A percentile compares a stretch with the other conserved stretches of the same genome.
phyloP scores from a whole-genome alignment of 2,113 vertebrate species.

The Anoura caudifer region DNA sequence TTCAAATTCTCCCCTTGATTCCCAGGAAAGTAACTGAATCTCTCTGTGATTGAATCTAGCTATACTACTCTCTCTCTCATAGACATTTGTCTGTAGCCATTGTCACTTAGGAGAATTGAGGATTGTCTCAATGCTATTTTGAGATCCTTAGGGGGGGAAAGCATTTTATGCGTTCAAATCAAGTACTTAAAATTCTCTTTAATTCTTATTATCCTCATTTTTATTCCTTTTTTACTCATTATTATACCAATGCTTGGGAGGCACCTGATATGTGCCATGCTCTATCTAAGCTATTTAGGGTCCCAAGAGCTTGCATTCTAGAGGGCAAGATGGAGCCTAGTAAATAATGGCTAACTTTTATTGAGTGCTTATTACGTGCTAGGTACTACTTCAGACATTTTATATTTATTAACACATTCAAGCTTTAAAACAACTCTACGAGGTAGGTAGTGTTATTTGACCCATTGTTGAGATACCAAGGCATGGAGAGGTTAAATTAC shows the following conservation, averaged over 20 bases:
- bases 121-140: conserved; percentile 9
- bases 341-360: conserved; percentile 12
- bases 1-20: not conserved
- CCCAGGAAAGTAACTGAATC: conserved; percentile 21
- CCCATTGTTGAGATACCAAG: not conserved
- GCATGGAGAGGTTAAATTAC: not conserved
- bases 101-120: not conserved
- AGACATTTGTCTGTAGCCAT: not conserved
- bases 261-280: not conserved
- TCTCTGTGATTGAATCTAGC: not conserved
- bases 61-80: not conserved
- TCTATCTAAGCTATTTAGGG: not conserved
- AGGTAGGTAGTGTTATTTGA: not conserved
- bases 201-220: conserved; percentile 19
- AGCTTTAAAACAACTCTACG: not conserved
- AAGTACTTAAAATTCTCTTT: not conserved
- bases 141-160: not conserved
- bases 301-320: not conserved
- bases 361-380: not conserved
- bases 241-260: not conserved
- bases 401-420: not conserved
- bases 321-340: not conserved
- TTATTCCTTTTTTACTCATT: not conserved
- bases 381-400: not conserved
- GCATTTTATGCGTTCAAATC: not conserved